Evolutionary conservation across 2,888 invertebrate species (phyloP).

Genomic region (Thereva nobilitata): DNA sequence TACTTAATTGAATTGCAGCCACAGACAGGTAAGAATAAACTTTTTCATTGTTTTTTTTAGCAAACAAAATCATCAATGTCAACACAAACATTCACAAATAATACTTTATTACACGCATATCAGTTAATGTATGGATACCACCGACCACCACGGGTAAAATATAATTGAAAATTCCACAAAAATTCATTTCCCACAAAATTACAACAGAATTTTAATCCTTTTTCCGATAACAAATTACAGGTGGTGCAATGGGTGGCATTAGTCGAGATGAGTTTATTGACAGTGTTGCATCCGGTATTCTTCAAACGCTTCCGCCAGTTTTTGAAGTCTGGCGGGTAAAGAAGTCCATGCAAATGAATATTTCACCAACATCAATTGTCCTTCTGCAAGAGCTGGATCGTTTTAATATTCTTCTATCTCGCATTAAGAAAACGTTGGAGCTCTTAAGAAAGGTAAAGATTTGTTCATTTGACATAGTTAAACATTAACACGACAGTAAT

Average conservation of each 20-base stretch:
- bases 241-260: slow-evolving; percentile 69
- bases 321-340: slow-evolving; percentile 82
- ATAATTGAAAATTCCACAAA: slow-evolving; percentile 24
- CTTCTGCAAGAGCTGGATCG: slow-evolving; percentile 87
- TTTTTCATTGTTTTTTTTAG: not conserved
- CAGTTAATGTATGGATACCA: slow-evolving; percentile 22
- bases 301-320: slow-evolving; percentile 72
- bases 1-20: slow-evolving; percentile 88
- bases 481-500: not conserved
- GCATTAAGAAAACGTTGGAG: slow-evolving; percentile 71
- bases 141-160: slow-evolving; percentile 4
- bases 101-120: slow-evolving; percentile 22
- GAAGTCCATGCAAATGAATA: slow-evolving; percentile 76
- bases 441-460: slow-evolving; percentile 67
- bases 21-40: slow-evolving; percentile 70
- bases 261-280: slow-evolving; percentile 88
- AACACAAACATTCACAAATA: slow-evolving; percentile 1
- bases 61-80: not conserved
- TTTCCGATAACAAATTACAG: slow-evolving; percentile 56
- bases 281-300: slow-evolving; percentile 75
- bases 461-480: slow-evolving; percentile 4
- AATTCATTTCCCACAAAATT: not conserved
- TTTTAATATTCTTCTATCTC: slow-evolving; percentile 76
- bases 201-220: slow-evolving; percentile 16
- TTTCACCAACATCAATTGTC: slow-evolving; percentile 84